A percentile compares a stretch with the other conserved stretches of the same genome.
phyloP scores from a whole-genome alignment of 2,797 vertebrate genomes.

The Amphiprion clarkii region DNA sequence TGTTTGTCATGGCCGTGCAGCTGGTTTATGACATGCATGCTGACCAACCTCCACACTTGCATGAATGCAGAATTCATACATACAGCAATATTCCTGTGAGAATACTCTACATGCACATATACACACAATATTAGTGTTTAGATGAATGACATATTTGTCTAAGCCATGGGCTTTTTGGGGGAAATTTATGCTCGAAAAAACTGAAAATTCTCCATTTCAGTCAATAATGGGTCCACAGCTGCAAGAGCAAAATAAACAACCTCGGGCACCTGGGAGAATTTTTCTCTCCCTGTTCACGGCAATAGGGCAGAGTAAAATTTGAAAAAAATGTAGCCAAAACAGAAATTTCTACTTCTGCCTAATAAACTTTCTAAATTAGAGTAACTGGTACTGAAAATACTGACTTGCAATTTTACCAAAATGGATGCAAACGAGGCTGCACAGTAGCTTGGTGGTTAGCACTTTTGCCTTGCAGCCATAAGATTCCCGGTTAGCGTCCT shows the following conservation, averaged over 20 bases:
- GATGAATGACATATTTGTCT: neutral
- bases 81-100: neutral
- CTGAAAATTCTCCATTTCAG: neutral
- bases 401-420: neutral
- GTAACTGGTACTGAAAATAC: neutral
- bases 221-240: neutral
- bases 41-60: neutral
- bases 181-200: neutral
- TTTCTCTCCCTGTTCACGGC: neutral
- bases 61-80: neutral
- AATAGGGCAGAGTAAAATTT: neutral
- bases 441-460: too few relatives aligned
- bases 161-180: neutral
- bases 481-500: too few relatives aligned
- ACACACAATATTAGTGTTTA: neutral
- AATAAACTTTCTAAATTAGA: neutral
- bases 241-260: slow-evolving; percentile 1
- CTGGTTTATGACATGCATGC: too few relatives aligned
- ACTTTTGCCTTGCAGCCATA: too few relatives aligned
- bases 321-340: neutral
- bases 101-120: neutral
- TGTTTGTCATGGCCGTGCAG: too few relatives aligned
- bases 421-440: neutral
- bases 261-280: neutral
- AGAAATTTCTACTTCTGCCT: neutral